These are phyloP conservation scores for Argyresthia albistria DNA, from an alignment of 2,888 invertebrate species.

Conservation along the genomic window DNA sequence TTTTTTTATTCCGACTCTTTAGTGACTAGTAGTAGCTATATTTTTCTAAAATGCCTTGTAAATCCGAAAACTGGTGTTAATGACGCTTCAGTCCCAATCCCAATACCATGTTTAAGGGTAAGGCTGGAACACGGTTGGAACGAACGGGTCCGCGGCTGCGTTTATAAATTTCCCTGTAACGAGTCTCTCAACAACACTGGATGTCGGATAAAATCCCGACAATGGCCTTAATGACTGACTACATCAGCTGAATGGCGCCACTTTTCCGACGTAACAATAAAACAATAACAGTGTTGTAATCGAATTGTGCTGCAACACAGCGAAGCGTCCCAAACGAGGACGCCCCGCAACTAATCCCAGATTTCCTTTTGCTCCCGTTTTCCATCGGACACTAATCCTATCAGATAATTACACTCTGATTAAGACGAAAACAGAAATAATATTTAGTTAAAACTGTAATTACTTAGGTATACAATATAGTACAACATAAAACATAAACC, in stretches of 20 bases:
- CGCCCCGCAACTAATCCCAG: background rate
- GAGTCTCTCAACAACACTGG: slow-evolving; percentile 17
- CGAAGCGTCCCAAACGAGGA: too few relatives aligned
- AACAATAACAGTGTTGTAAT: background rate
- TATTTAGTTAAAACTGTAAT: too few relatives aligned
- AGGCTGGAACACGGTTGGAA: background rate
- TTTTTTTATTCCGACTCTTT: too few relatives aligned
- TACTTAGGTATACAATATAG: too few relatives aligned
- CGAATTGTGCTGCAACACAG: too few relatives aligned
- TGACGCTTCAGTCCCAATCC: too few relatives aligned
- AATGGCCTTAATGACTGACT: slow-evolving; percentile 28
- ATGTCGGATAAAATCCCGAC: slow-evolving; percentile 27
- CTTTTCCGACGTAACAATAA: background rate
- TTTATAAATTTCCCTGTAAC: slow-evolving; percentile 34
- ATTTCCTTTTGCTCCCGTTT: background rate
- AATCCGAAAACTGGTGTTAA: too few relatives aligned
- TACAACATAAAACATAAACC: too few relatives aligned
- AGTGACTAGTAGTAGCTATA: too few relatives aligned
- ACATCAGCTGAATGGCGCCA: slow-evolving; percentile 13
- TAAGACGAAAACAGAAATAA: background rate
- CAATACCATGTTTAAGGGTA: too few relatives aligned
- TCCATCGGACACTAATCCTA: background rate
- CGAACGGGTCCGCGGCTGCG: slow-evolving; percentile 14
- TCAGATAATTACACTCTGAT: background rate
- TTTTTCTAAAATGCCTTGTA: too few relatives aligned